Conservation (phyloP, 2,888 invertebrate genomes). For the Callyntrura guangdongensis region DNA sequence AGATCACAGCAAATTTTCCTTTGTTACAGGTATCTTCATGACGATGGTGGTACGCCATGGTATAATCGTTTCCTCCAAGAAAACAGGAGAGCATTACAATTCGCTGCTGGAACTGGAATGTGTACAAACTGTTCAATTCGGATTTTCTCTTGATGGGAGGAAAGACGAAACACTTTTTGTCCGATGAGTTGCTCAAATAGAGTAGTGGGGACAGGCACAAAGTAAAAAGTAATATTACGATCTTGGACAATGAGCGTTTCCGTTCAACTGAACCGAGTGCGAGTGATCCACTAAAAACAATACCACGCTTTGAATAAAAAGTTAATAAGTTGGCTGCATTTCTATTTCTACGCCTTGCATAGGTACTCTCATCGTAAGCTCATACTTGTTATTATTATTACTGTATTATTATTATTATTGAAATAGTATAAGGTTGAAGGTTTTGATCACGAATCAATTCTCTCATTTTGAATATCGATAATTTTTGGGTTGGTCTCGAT, state of each 20-base stretch:
- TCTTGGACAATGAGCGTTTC: background rate
- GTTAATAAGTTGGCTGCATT: background rate
- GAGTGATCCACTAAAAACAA: background rate
- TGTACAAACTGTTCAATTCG: too few relatives aligned
- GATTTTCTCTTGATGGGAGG: too few relatives aligned
- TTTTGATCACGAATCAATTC: conserved; percentile 71
- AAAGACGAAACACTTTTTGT: too few relatives aligned
- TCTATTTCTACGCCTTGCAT: background rate
- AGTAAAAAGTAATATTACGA: background rate
- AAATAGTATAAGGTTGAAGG: conserved; percentile 7
- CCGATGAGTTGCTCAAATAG: too few relatives aligned
- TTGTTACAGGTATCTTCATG: too few relatives aligned
- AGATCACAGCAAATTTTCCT: too few relatives aligned
- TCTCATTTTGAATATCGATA: conserved; percentile 71
- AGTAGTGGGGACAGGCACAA: background rate
- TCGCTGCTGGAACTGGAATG: too few relatives aligned
- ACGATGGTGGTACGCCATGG: too few relatives aligned
- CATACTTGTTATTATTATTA: conserved; percentile 4
- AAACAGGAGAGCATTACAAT: too few relatives aligned
- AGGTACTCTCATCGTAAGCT: background rate
- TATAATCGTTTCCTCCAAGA: too few relatives aligned
- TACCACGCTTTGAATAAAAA: background rate
- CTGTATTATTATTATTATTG: conserved; percentile 10
- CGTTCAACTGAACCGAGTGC: too few relatives aligned
- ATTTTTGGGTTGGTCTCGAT: conserved; percentile 75